Percentiles rank a stretch among this genome's conserved stretches.
Evolutionary conservation across 2,888 invertebrate genomes (phyloP).

Genomic region (Pachymerium ferrugineum): DNA sequence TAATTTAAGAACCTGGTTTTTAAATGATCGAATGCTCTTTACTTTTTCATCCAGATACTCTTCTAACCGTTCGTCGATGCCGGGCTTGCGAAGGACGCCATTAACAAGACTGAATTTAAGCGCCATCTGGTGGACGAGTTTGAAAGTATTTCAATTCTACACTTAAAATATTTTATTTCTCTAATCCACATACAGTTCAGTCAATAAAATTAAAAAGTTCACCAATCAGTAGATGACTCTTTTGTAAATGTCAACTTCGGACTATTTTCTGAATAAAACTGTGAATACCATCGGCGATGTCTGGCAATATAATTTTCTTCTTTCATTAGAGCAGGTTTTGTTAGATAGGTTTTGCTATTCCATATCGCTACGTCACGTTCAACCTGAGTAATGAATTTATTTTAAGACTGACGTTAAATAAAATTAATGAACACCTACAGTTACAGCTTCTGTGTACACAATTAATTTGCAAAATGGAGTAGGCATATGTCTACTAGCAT

Average conservation of each 20-base stretch:
- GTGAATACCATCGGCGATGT: slow-evolving; percentile 73
- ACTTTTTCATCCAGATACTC: too few species aligned
- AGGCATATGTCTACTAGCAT: background rate
- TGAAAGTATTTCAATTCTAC: too few species aligned
- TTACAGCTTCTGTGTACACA: background rate
- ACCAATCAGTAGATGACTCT: slow-evolving; percentile 42
- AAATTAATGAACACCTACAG: background rate
- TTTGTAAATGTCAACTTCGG: slow-evolving; percentile 44
- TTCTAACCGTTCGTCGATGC: too few species aligned
- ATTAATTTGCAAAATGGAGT: background rate
- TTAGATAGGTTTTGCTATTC: slow-evolving; percentile 74
- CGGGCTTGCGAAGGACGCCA: too few species aligned
- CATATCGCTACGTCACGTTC: slow-evolving; percentile 78
- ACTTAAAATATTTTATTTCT: too few species aligned
- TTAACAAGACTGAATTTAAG: too few species aligned
- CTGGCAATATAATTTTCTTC: slow-evolving; percentile 67
- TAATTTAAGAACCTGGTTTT: too few species aligned
- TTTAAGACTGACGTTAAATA: background rate
- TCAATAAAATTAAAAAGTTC: too few species aligned
- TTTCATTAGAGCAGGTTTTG: slow-evolving; percentile 64
- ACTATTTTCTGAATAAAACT: slow-evolving; percentile 75
- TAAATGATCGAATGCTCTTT: too few species aligned
- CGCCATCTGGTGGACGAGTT: too few species aligned
- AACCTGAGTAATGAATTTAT: slow-evolving; percentile 55
- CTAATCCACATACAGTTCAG: too few species aligned